Base-by-base conservation (phyloP, 2,113 vertebrate genomes). In the Ancistrus triradiatus region DNA sequence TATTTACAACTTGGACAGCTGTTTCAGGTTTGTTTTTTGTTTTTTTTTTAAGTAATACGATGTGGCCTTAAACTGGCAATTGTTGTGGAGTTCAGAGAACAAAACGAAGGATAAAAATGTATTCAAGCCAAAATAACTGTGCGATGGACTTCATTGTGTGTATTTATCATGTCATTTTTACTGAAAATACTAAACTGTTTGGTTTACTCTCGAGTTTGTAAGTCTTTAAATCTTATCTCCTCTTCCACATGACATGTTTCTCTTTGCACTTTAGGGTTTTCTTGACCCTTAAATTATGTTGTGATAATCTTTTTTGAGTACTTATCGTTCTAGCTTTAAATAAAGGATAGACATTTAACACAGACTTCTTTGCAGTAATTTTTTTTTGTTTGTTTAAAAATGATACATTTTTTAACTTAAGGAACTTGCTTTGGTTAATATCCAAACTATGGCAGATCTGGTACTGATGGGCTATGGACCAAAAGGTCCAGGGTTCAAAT, bases 291-390 rank as follows among this genome's bases (percentile, higher is more conserved):
- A 46, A 27, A 43, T 44, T 73, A 69, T 68, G 74, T 66, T 76
- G 65, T 78, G 21, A 53, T 42, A 33, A 53, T 14, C 70, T 65
- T 71, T 84, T 77, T 83, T 72, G 60, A 77, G 9, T 65, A 77
- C 74, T 75, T 53, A 74, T 25, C 37, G 58, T 77, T 76, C 68
- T 79, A 75, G 79, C 66, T 76, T 83, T 75, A 80, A 89, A 88
- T 88, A 89, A 88, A 88, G 85, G 79, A 80, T 85, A 76, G 80
- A 81, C 51, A 59, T 79, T 84, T 86, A 84, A 80, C 67, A 79
- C 74, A 58, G 52, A 18, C 40, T 42, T 40, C 59, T 78, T 71
- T 66, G 49, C 58, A 66, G 76, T 78, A 66, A 74, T 51, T 77
- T 83, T 80, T 77, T 69, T 82, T n/a, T n/a, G n/a, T n/a, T n/a